Base-by-base conservation (phyloP, 2,888 invertebrate genomes). In the Drosophila nigricruria region DNA sequence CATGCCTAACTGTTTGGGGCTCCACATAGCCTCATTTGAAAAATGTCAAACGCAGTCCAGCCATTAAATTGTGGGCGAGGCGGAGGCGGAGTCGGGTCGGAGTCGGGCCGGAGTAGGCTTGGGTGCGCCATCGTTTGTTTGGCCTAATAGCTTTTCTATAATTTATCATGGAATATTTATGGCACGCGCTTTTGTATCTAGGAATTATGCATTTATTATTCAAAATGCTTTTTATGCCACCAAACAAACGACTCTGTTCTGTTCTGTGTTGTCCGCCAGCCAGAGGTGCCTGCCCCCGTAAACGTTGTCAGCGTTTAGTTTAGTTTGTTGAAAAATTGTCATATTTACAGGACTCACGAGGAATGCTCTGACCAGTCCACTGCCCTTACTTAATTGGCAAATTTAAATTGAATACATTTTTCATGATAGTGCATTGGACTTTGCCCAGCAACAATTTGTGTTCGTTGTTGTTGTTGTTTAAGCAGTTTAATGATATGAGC, bases 101-200 rank as follows among this genome's bases (percentile, higher is more conserved):
- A 36, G 53, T 42, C 30, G n/a, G 23, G 18, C 32, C 12, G 61
- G n/a, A n/a, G n/a, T n/a, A 5, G 64, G 45, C 71, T 40, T 40
- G 34, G 52, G 61, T 23, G 45, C 68, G 49, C 49, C 77, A 54
- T 73, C 85, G 85, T 84, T 87, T 84, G 88, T 84, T 76, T 75
- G 75, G 78, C 82, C 89, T 88, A 88, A 88, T 88, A 89, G 88
- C 88, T 88, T 85, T 88, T 86, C 88, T 88, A 88, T 89, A 89
- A 88, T 88, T 88, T 88, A 89, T 88, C 79, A 80, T 82, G 58
- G 75, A 83, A 86, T 88, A 86, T 86, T 86, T 86, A 86, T 86
- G 86, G 82, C 77, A 82, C 80, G 74, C 80, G 80, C 86, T 86
- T 88, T 86, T 86, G 80, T 86, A 82, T 86, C 80, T 80, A 83